Evolutionary conservation across 1,140 invertebrate genomes (phyloP).

Genomic region (Leptopilina clavipes): DNA sequence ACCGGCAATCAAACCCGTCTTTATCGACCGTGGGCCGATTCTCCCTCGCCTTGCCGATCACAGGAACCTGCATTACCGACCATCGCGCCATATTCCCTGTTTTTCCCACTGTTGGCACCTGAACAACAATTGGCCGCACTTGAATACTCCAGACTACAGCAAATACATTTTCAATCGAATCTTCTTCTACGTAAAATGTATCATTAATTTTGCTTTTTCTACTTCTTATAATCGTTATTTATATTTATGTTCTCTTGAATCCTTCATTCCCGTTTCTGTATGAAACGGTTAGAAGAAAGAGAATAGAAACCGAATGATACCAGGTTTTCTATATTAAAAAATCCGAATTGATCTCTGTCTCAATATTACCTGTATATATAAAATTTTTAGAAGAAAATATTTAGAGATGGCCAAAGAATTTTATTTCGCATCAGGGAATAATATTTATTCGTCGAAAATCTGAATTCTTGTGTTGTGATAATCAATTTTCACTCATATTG

Average conservation of each 20-base stretch:
- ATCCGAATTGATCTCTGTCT: no score
- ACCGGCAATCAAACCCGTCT: conserved; percentile 44
- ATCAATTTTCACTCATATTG: not conserved
- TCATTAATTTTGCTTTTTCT: not conserved
- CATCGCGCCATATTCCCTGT: not conserved
- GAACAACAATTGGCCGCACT: conserved; percentile 39
- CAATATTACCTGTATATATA: no score
- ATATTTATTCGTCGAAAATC: not conserved
- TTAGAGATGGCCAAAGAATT: not conserved
- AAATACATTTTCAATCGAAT: conserved; percentile 38
- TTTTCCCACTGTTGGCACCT: not conserved
- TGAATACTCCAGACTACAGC: conserved; percentile 45
- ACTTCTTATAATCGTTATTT: no score
- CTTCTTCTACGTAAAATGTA: conserved; percentile 38
- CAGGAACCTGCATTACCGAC: conserved; percentile 1
- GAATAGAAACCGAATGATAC: no score
- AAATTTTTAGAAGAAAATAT: not conserved
- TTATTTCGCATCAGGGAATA: not conserved
- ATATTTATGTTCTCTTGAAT: no score
- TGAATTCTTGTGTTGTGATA: not conserved
- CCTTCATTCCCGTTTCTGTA: no score
- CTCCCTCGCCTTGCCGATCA: not conserved
- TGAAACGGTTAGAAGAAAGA: no score
- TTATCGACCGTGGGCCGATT: conserved; percentile 62
- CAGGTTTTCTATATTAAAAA: no score